Evolutionary conservation across 2,113 vertebrate species (phyloP).

Genomic region (Podarcis raffonei): DNA sequence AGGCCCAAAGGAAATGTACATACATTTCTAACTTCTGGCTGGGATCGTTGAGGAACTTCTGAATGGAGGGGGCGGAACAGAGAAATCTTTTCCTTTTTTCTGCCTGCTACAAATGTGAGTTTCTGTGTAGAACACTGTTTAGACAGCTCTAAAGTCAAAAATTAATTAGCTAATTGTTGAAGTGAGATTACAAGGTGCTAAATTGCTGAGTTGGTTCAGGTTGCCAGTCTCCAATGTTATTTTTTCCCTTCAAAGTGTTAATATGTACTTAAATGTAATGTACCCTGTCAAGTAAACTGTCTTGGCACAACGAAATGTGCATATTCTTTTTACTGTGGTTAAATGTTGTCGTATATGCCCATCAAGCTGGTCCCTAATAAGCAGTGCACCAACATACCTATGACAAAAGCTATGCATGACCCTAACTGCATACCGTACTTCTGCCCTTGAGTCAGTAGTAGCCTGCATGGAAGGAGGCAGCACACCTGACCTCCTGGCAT

Average conservation of each 20-base stretch:
- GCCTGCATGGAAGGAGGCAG: no score
- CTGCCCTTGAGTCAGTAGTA: no score
- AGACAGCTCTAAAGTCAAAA: conserved; percentile 52
- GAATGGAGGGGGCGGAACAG: neutral
- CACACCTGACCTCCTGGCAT: no score
- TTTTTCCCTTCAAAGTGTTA: conserved; percentile 43
- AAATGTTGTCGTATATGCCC: neutral
- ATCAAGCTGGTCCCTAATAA: neutral
- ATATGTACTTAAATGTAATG: conserved; percentile 60
- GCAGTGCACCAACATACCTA: no score
- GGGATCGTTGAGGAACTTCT: conserved; percentile 57
- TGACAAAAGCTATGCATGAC: no score
- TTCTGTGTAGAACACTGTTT: neutral
- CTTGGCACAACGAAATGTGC: conserved; percentile 24
- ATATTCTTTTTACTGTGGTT: neutral
- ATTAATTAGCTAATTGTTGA: conserved; percentile 56
- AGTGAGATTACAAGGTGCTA: conserved; percentile 56
- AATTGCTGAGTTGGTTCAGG: conserved; percentile 66
- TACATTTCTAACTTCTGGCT: conserved; percentile 28
- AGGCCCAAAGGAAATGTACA: conserved; percentile 7
- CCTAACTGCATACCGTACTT: no score
- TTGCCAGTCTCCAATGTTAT: conserved; percentile 49
- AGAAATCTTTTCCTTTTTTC: neutral
- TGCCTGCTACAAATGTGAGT: conserved; percentile 29
- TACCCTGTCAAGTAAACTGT: conserved; percentile 34